Percentiles rank a stretch among this genome's conserved stretches.
Evolutionary conservation across 2,888 invertebrate species (phyloP).

Genomic region (Julus scanicus): DNA sequence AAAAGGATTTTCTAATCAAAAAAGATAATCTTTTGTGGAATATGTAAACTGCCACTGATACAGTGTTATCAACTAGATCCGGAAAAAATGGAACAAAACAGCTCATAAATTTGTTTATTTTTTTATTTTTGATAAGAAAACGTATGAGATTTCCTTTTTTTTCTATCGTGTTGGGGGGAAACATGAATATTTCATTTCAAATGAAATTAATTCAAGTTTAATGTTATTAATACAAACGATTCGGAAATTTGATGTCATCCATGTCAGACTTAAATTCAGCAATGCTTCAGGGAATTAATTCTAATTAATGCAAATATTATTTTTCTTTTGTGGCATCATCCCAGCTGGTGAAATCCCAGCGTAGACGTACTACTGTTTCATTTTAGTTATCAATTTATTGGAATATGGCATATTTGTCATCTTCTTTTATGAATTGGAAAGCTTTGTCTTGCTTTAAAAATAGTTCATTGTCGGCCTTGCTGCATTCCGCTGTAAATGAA

Average conservation of each 20-base stretch:
- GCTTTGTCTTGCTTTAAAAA: background rate
- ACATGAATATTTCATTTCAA: background rate
- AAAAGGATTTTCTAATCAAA: no score
- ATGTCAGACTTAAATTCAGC: background rate
- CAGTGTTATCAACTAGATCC: no score
- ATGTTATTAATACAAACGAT: background rate
- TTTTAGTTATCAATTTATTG: background rate
- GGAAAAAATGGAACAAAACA: no score
- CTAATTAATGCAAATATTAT: conserved; percentile 1
- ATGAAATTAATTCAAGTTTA: background rate
- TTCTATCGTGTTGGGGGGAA: no score
- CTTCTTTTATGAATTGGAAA: background rate
- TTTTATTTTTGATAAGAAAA: no score
- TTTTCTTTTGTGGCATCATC: background rate
- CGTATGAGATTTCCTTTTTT: no score
- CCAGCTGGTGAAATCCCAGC: background rate
- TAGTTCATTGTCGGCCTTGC: background rate
- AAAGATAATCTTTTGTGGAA: no score
- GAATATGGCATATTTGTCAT: background rate
- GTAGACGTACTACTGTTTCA: background rate
- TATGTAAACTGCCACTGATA: no score
- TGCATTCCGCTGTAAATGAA: background rate
- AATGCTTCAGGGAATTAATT: background rate
- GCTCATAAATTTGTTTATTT: no score
- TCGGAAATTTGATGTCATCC: background rate